A percentile compares a stretch with the other conserved stretches of the same genome.
These are phyloP conservation scores for Callipepla californica DNA, from an alignment of 2,113 vertebrate genomes.

Conservation along the genomic window DNA sequence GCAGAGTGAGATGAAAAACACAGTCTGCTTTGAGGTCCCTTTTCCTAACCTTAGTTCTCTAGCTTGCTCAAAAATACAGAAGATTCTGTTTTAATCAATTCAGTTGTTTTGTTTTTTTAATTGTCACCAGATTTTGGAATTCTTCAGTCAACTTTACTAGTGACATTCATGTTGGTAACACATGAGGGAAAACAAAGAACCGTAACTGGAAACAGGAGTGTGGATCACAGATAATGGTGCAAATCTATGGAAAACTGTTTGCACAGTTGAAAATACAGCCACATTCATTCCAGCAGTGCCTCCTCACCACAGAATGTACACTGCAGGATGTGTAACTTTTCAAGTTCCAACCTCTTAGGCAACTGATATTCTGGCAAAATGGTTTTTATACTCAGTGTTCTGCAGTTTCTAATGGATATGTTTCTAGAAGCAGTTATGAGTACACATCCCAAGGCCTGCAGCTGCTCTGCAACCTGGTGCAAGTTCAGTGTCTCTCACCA, in stretches of 20 bases:
- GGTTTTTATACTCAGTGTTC: not conserved
- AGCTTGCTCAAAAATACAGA: not conserved
- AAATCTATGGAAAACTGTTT: conserved; percentile 13
- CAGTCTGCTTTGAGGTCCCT: not conserved
- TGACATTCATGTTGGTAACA: not conserved
- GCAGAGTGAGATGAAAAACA: not conserved
- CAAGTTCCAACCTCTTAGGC: conserved; percentile 18
- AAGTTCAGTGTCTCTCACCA: not conserved
- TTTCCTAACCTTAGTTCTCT: not conserved
- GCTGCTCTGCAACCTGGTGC: not conserved
- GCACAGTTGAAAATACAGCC: not conserved
- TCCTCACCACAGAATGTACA: not conserved
- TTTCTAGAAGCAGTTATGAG: not conserved
- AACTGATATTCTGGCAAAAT: not conserved
- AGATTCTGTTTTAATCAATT: not conserved
- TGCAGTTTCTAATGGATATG: not conserved
- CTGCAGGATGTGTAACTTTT: not conserved
- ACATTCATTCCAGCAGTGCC: not conserved
- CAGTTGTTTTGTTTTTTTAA: fast-evolving
- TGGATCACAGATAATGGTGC: not conserved
- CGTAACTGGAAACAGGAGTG: conserved; percentile 24
- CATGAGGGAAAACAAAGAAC: not conserved
- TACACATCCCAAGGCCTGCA: not conserved
- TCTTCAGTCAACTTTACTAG: not conserved
- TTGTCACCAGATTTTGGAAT: not conserved